Evolutionary conservation across 2,797 vertebrate genomes (phyloP).

Genomic region (Chiroxiphia lanceolata): DNA sequence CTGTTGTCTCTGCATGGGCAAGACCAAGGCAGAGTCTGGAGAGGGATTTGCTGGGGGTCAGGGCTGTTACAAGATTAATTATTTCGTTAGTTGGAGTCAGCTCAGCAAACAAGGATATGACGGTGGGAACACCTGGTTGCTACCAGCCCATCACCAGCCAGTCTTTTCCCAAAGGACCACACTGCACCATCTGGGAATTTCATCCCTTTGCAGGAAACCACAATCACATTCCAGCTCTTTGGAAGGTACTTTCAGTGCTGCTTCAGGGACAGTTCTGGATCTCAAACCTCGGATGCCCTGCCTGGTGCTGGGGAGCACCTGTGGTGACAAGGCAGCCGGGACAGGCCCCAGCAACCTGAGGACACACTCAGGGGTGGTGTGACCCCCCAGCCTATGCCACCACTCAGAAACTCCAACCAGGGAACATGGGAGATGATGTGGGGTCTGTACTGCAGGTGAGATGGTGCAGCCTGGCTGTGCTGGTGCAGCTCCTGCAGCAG

Average conservation of each 20-base stretch:
- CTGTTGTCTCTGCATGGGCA: accelerated
- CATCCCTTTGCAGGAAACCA: not conserved
- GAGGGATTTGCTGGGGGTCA: not conserved
- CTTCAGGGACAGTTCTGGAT: not conserved
- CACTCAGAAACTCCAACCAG: not conserved
- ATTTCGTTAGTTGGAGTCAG: not conserved
- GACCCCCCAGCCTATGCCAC: not conserved
- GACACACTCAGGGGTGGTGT: not conserved
- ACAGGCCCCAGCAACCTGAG: not conserved
- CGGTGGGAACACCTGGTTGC: not conserved
- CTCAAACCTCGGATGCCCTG: not conserved
- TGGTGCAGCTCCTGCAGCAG: accelerated
- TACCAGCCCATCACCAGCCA: not conserved
- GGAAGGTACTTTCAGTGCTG: not conserved
- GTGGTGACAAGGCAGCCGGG: accelerated
- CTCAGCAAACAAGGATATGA: not conserved
- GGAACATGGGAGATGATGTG: not conserved
- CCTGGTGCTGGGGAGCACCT: not conserved
- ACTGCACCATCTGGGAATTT: not conserved
- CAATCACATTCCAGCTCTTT: not conserved
- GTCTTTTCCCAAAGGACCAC: accelerated
- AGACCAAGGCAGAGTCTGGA: not conserved
- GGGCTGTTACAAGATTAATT: not conserved
- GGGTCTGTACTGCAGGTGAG: accelerated
- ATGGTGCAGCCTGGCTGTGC: not conserved